Evolutionary conservation across 1,140 invertebrate species (phyloP), one percentile per base, ranked within the genome.

Genomic region (Adelges cooleyi): DNA sequence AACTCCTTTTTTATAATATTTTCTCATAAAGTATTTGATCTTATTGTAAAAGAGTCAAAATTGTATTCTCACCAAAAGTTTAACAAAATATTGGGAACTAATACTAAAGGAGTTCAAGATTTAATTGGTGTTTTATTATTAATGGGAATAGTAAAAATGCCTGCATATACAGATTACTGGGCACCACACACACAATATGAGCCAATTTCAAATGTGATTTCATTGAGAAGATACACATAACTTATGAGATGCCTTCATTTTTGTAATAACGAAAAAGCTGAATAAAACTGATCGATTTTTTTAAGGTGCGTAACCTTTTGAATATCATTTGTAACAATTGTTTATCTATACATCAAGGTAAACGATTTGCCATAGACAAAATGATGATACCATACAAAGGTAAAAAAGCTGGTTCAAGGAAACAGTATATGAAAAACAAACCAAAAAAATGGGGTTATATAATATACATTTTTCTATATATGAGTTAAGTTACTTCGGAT

Each of bases 301-400:
- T 65, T 68, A 75, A 75, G 71, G 69, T 74, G 46, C 53, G 71
- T 29, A 71, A 69, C 11, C n/a, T 74, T 15, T 17, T 71, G 42
- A 69, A 75, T 69, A 69, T 68, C 65, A 59, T 74, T 42, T 65
- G 72, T 42, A 25, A 67, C 23, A 74, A 72, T 50, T 75, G 69
- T 69, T 68, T 72, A 53, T 69, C 52, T 59, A 54, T 73, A 49
- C 66, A 69, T 40, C 59, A 72, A 33, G 72, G 73, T 69, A 71
- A 54, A 42, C 67, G 69, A 13, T 70, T 69, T 66, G 71, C 70
- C 20, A 69, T 74, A 27, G 74, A 78, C 69, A 74, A 78, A 69
- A 73, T 73, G 70, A 78, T 78, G 73, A 69, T 78, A 5, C 72
- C 71, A 29, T 78, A 76, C 67, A 78, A 77, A 68, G 77, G 75